Evolutionary conservation across 2,888 invertebrate genomes (phyloP), one percentile per base, ranked within the genome.

Genomic region (Oxystoma pomonae): DNA sequence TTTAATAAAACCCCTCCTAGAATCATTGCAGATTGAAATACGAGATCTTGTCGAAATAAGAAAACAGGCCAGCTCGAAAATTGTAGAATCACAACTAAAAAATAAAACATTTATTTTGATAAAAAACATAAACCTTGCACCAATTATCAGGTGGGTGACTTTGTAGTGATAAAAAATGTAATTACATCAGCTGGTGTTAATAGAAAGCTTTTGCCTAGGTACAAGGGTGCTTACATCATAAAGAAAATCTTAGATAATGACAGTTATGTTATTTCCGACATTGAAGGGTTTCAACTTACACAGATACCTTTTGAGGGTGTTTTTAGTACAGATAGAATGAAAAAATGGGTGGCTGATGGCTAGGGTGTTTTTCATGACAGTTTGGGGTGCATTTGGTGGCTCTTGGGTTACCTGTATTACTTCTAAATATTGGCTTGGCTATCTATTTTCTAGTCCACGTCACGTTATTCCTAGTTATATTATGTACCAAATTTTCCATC

Each of bases 191-290:
- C 68, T 16, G 67, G 66, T n/a, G 62, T 66, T 20, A 70, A 69
- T 58, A 69, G 66, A 64, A 70, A 70, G 53, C 62, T 70, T 16
- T 59, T 70, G 1, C 69, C 68, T 18, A 71, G 71, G 62, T 68
- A 61, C 59, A 64, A 56, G 60, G 71, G 70, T 16, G 66, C 67
- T 12, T 71, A 72, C 62, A 65, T 60, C 18, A 52, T 70, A 16
- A 65, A 62, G 57, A 65, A 68, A 35, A 59, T 69, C 16, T 61
- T 71, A 61, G 63, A 53, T 22, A 67, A 71, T 59, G 71, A 71
- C 63, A 58, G 73, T 55, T 73, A 73, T 65, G 50, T 50, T 50
- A 50, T 50, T 50, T 9, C 9, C 9, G 50, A 50, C n/a, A 50
- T 50, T 12, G 50, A 50, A 12, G 50, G 50, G 50, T 50, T 50